phyloP scores from a whole-genome alignment of 2,113 vertebrate species.

The Scopus umbretta region DNA sequence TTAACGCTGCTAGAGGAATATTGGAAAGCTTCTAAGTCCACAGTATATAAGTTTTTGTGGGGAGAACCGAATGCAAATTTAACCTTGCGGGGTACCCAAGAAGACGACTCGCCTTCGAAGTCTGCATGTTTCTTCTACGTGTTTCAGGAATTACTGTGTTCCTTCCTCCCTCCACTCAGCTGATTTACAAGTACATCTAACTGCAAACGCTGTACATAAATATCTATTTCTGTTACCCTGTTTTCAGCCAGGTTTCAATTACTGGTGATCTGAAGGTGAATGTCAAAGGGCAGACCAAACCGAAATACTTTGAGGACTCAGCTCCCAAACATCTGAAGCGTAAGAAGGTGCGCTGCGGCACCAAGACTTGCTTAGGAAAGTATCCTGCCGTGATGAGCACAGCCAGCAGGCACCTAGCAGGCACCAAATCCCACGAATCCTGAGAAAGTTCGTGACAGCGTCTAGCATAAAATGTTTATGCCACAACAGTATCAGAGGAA shows the following conservation, averaged over 20 bases:
- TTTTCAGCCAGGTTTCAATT: conserved; percentile 11
- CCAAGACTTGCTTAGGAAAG: neutral
- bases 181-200: neutral
- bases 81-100: neutral
- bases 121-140: accelerated
- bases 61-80: neutral
- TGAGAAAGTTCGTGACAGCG: accelerated
- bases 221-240: conserved; percentile 6
- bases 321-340: neutral
- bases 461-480: neutral
- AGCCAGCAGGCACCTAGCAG: neutral
- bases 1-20: neutral
- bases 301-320: neutral
- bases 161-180: neutral
- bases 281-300: conserved; percentile 35
- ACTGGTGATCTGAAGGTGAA: neutral
- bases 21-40: neutral
- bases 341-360: neutral
- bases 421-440: neutral
- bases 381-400: neutral
- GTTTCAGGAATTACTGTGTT: neutral
- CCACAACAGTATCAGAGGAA: neutral
- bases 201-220: neutral
- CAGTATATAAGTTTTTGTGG: accelerated
- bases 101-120: accelerated